Evolutionary conservation across 2,113 vertebrate genomes (phyloP), one percentile per base, ranked within the genome.

Genomic region (Ameiurus melas): DNA sequence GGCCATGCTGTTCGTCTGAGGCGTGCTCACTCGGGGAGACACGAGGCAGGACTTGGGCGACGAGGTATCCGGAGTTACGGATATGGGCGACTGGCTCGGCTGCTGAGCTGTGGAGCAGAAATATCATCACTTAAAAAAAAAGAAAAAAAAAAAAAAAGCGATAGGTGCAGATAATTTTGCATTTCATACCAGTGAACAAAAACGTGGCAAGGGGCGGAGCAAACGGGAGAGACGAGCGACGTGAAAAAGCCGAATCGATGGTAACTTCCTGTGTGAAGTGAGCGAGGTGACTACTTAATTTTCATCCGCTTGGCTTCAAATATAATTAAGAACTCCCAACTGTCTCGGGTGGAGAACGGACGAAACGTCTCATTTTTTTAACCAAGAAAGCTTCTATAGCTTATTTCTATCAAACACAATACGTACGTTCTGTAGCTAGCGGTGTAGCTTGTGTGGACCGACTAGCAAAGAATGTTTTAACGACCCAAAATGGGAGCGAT

Each of bases 21-120:
- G 97, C 39, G 98, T 99, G 94, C 98, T 98, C 93, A 98, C 98
- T 89, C 97, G 96, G 39, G 98, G 98, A 53, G 98, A 99, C 53
- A 98, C 97, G 2, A 86, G 85, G 36, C 99, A 99, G 0, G 98
- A 98, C 92, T 97, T 97, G 55, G 98, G 98, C 0, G 98, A 99
- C 77, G 98, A 98, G 53, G 98, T 97, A 90, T 99, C 98, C 27
- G 98, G 98, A 22, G 97, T 97, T 94, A 98, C 93, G 88, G 98
- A 99, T 95, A 98, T 97, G 5, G 98, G 98, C 85, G 98, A 99
- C 93, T 99, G 98, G 92, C 96, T 98, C 90, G 98, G 97, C 94
- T 98, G 97, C 90, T 97, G 98, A 91, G 97, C 98, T 99, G 93
- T 73, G 70, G 33, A 83, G 62, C 25, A 68, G 66, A 87, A 85